Evolutionary conservation across 2,888 invertebrate species (phyloP).

Genomic region (Coenonympha glycerion): DNA sequence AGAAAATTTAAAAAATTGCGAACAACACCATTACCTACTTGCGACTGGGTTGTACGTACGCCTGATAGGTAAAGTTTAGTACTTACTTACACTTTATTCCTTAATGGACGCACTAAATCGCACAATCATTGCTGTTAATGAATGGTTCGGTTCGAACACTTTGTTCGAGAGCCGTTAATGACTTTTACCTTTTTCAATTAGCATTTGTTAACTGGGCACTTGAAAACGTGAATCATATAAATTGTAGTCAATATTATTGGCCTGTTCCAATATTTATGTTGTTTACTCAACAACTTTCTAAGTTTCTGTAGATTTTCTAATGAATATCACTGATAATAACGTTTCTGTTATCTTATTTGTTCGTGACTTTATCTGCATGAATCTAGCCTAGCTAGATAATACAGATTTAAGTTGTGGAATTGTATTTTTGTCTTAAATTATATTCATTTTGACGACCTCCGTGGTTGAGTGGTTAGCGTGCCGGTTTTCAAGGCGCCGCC

Average conservation of each 20-base stretch:
- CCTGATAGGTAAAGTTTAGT: not conserved
- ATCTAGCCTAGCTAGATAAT: too few species aligned
- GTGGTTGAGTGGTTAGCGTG: too few species aligned
- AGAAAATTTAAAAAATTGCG: too few species aligned
- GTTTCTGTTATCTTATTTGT: too few species aligned
- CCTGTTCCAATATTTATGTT: not conserved
- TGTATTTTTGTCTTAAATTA: too few species aligned
- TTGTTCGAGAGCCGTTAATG: slow-evolving; percentile 1
- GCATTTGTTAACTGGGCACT: slow-evolving; percentile 9
- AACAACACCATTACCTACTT: too few species aligned
- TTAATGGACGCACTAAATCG: slow-evolving; percentile 2
- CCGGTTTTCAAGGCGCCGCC: too few species aligned
- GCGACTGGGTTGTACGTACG: not conserved
- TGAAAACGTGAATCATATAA: slow-evolving; percentile 10
- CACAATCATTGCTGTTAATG: slow-evolving; percentile 16
- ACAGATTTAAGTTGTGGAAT: too few species aligned
- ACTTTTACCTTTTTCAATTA: slow-evolving; percentile 13
- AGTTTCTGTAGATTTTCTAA: not conserved
- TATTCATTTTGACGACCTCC: too few species aligned
- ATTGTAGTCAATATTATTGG: not conserved
- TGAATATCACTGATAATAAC: too few species aligned
- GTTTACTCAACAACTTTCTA: not conserved
- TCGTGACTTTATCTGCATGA: too few species aligned
- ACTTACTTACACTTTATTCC: not conserved
- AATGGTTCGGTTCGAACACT: slow-evolving; percentile 3